Evolutionary conservation across 2,113 vertebrate species (phyloP).

Genomic region (Tachysurus fulvidraco): DNA sequence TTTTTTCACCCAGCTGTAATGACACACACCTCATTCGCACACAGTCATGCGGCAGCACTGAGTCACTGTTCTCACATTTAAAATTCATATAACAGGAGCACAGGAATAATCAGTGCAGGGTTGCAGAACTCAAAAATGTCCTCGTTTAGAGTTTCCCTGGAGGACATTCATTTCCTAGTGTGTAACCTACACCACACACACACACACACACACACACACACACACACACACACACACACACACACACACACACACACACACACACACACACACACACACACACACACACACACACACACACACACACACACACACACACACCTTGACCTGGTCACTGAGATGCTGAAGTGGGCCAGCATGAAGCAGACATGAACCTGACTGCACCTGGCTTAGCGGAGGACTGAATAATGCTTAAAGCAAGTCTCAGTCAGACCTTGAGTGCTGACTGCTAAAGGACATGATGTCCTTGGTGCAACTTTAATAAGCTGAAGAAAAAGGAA

Average conservation of each 20-base stretch:
- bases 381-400: neutral
- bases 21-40: conserved; percentile 30
- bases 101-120: conserved; percentile 65
- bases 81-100: conserved; percentile 28
- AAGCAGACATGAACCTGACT: neutral
- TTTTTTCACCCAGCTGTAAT: conserved; percentile 24
- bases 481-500: conserved; percentile 26
- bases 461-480: conserved; percentile 46
- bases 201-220: conserved; percentile 34
- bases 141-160: conserved; percentile 66
- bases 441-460: conserved; percentile 40
- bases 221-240: neutral
- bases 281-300: too few relatives aligned
- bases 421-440: conserved; percentile 21
- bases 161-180: conserved; percentile 65
- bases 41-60: conserved; percentile 18
- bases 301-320: neutral
- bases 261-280: too few relatives aligned
- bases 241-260: too few relatives aligned
- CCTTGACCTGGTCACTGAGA: conserved; percentile 24
- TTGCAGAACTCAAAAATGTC: conserved; percentile 66
- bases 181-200: conserved; percentile 10
- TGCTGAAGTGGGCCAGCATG: conserved; percentile 25
- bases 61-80: conserved; percentile 29
- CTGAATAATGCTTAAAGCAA: conserved; percentile 10